Conservation (phyloP, 1,140 invertebrate species). For the Paraescarpia echinospica region DNA sequence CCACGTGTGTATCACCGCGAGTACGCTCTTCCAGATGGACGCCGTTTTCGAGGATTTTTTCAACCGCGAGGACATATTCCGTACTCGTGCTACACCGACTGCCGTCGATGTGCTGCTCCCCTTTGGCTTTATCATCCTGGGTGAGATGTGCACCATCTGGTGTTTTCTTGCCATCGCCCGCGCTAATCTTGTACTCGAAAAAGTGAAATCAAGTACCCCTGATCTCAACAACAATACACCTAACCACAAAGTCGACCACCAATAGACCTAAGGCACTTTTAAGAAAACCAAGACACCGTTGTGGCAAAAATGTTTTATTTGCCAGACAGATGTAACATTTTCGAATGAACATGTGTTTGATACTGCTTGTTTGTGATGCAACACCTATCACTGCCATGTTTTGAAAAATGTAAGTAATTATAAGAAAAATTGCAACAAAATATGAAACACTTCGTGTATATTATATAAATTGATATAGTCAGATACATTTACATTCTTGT, state of each 20-base stretch:
- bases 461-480: not conserved
- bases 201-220: not conserved
- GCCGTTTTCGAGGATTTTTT: conserved; percentile 27
- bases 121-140: not conserved
- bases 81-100: conserved; percentile 21
- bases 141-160: not conserved
- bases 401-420: not conserved
- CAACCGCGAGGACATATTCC: conserved; percentile 5
- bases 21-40: conserved; percentile 28
- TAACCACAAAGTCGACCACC: not conserved
- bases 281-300: not conserved
- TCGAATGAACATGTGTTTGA: not conserved
- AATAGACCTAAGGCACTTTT: not conserved
- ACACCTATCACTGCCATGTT: not conserved
- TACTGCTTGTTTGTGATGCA: not conserved
- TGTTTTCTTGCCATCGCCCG: not conserved
- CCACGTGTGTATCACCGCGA: conserved; percentile 47
- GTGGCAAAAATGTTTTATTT: not conserved
- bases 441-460: not conserved
- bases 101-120: not conserved
- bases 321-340: not conserved
- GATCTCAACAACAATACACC: not conserved
- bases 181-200: not conserved
- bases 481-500: not conserved
- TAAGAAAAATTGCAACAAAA: not conserved